A percentile compares a stretch with the other conserved stretches of the same genome.
phyloP scores from a whole-genome alignment of 2,888 invertebrate species.

The Rhaphigaster nebulosa region DNA sequence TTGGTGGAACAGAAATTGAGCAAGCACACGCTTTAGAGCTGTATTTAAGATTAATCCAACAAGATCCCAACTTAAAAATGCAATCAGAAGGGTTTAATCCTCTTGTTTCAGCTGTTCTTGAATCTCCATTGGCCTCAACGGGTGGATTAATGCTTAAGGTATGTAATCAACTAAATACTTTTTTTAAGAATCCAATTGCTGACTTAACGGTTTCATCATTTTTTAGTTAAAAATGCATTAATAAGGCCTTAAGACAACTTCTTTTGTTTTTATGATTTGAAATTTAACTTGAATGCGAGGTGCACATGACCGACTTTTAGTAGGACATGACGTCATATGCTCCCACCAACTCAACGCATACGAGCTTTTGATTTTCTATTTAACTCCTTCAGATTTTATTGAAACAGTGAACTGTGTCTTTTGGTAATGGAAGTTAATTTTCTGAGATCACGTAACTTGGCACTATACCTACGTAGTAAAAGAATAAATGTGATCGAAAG shows the following conservation, averaged over 20 bases:
- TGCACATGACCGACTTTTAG: too few species aligned
- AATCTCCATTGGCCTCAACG: constrained; percentile 74
- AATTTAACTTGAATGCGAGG: too few species aligned
- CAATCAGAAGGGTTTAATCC: constrained; percentile 72
- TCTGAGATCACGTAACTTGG: too few species aligned
- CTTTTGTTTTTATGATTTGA: too few species aligned
- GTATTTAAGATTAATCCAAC: constrained; percentile 74
- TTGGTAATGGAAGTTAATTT: too few species aligned
- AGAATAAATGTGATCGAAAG: too few species aligned
- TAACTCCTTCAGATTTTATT: too few species aligned
- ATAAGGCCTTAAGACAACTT: not conserved
- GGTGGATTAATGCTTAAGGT: constrained; percentile 75
- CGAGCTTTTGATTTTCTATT: too few species aligned
- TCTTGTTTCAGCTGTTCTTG: constrained; percentile 72
- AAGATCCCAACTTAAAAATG: constrained; percentile 68
- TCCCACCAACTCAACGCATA: too few species aligned
- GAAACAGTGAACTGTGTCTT: too few species aligned
- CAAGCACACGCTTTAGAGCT: constrained; percentile 77
- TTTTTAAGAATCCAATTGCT: not conserved
- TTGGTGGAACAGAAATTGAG: constrained; percentile 73
- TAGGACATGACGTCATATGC: too few species aligned
- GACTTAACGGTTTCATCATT: not conserved
- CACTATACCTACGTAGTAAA: too few species aligned
- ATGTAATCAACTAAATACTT: constrained; percentile 19
- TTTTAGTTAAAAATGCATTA: not conserved